phyloP scores from a whole-genome alignment of 2,888 invertebrate species.

The Erpobdella octoculata region DNA sequence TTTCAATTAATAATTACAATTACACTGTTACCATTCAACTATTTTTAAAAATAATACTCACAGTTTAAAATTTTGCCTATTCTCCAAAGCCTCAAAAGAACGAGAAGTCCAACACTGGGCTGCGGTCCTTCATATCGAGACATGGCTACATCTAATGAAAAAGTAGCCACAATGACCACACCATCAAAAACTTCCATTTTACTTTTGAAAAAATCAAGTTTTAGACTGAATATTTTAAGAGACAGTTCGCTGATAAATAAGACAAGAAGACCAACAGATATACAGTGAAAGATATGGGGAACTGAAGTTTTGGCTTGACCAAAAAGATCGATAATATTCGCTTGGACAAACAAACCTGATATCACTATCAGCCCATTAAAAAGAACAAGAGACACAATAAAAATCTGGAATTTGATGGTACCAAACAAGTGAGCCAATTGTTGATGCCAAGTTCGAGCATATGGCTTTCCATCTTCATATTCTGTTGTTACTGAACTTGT shows the following conservation, averaged over 20 bases:
- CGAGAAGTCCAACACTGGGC: conserved; percentile 49
- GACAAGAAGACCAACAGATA: conserved; percentile 46
- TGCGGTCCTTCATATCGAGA: conserved; percentile 45
- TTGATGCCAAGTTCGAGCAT: conserved; percentile 41
- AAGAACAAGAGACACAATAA: conserved; percentile 50
- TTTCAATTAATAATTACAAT: not conserved
- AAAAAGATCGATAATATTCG: conserved; percentile 44
- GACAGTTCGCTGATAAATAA: conserved; percentile 44
- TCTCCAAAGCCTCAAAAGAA: conserved; percentile 53
- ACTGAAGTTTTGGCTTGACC: conserved; percentile 38
- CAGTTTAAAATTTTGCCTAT: conserved; percentile 53
- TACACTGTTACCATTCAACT: not conserved
- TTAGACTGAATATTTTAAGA: conserved; percentile 48
- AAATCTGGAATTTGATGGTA: conserved; percentile 48
- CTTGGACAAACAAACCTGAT: conserved; percentile 51
- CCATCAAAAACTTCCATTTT: conserved; percentile 54
- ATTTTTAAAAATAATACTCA: conserved; percentile 37
- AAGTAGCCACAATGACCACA: conserved; percentile 50
- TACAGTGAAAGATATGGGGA: conserved; percentile 48
- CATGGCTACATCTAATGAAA: conserved; percentile 51
- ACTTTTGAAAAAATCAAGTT: conserved; percentile 49
- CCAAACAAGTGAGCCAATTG: conserved; percentile 41
- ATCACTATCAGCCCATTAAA: conserved; percentile 52
- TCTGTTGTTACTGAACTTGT: conserved; percentile 46
- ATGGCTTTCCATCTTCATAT: conserved; percentile 44